Evolutionary conservation across 2,888 invertebrate genomes (phyloP).

Genomic region (Drosophila stalkeri): DNA sequence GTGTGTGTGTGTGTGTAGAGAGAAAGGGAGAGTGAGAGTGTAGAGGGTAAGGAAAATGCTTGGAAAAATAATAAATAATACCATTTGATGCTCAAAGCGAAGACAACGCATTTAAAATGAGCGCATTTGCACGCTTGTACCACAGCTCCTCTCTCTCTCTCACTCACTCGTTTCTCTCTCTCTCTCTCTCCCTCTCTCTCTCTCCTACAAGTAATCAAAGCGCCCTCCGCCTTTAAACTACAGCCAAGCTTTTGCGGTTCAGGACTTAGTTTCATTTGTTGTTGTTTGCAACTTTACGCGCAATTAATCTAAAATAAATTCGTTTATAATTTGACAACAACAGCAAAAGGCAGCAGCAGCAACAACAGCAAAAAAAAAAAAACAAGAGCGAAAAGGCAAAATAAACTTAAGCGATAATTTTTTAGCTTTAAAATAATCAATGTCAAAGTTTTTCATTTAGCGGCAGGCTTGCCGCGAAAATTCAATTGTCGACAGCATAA

Average conservation of each 20-base stretch:
- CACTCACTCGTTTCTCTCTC: neutral
- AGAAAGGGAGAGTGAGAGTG: neutral
- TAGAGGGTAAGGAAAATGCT: conserved; percentile 25
- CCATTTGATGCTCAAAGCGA: conserved; percentile 79
- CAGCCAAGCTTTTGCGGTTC: conserved; percentile 42
- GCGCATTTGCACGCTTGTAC: conserved; percentile 74
- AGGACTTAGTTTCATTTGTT: conserved; percentile 42
- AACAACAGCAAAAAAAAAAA: neutral
- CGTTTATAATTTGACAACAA: conserved; percentile 83
- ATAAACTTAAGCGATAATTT: conserved; percentile 48
- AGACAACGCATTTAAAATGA: conserved; percentile 75
- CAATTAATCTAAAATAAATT: conserved; percentile 84
- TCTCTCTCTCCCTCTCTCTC: neutral
- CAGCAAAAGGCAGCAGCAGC: conserved; percentile 12
- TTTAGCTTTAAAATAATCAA: conserved; percentile 75
- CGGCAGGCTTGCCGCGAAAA: conserved; percentile 18
- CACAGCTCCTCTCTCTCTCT: conserved; percentile 1
- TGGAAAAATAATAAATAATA: conserved; percentile 76
- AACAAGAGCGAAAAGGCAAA: conserved; percentile 10
- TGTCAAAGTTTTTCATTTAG: conserved; percentile 46
- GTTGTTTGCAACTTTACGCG: conserved; percentile 82
- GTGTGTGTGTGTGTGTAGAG: too few species aligned
- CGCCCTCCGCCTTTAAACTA: conserved; percentile 18
- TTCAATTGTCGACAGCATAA: conserved; percentile 40
- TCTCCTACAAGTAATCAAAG: conserved; percentile 35